Base-by-base conservation (phyloP, 2,888 invertebrate species). In the Tuta absoluta region DNA sequence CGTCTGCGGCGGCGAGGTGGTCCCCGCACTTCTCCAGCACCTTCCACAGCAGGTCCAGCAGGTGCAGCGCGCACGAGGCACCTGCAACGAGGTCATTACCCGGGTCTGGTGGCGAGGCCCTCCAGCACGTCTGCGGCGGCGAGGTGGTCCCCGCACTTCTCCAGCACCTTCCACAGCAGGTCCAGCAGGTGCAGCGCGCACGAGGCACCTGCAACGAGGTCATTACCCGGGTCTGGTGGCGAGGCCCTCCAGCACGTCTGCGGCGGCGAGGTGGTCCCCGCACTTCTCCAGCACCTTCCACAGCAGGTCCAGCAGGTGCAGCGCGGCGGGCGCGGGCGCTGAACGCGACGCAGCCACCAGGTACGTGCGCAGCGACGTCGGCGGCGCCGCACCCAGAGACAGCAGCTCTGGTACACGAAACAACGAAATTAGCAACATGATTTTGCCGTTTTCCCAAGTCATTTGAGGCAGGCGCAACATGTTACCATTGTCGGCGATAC, bases 231-330 rank as follows among this genome's bases (percentile, higher is more conserved):
- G 92, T 75, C 93, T 93, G 21, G 95, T 96, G 3, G 99, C 98
- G 66, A 99, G 93, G 74, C 95, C 95, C 71, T 97, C 95, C 1
- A 99, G 92, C 70, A 99, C 96, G 76, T 96, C 95, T 0, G 99
- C 98, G 1, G 99, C 99, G 11, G 97, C 96, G 0, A 96, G 94
- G 80, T 98, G 99, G 82, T 98, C 97, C 33, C 96, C 95, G 76
- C 95, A 95, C 81, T 96, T 96, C 85, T 99, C 98, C 78, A 99
- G 98, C 82, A 96, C 98, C 86, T 98, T 98, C 99, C 99, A 99
- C 64, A 99, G 89, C 69, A 99, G 89, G 82, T 98, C 97, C 69
- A 96, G 93, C 23, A 95, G 86, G 71, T 91, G 89, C 0, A 94
- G 80, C 72, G 95, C 93, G 63, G 93, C 83, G 71, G 93, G 87